These are phyloP conservation scores for Lathamus discolor DNA, from an alignment of 2,113 vertebrate genomes.

Conservation along the genomic window DNA sequence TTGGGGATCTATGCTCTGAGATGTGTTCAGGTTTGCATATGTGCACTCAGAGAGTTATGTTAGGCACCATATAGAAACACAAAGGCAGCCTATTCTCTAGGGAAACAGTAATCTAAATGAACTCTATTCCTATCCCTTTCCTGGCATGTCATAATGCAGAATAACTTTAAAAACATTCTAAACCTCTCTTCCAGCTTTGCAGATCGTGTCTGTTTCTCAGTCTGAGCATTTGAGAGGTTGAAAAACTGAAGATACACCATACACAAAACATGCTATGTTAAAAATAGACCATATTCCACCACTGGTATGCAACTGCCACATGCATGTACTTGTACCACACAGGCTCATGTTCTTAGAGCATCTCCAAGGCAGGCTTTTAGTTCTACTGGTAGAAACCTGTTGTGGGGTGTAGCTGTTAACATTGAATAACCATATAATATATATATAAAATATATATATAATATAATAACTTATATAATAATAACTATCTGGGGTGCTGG, in stretches of 20 bases:
- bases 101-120: slow-evolving; percentile 12
- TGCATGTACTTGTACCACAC: neutral
- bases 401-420: neutral
- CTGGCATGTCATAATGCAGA: neutral
- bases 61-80: neutral
- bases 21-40: neutral
- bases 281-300: neutral
- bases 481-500: fast-evolving
- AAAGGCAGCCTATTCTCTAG: neutral
- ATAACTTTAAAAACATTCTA: neutral
- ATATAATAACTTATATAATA: neutral
- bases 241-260: neutral
- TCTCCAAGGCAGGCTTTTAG: neutral
- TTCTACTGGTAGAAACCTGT: neutral
- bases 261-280: neutral
- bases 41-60: neutral
- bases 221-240: neutral
- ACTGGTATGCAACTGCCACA: neutral
- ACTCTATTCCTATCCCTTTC: neutral
- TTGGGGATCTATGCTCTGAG: neutral
- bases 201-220: neutral
- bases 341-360: neutral
- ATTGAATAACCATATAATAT: neutral
- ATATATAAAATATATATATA: neutral
- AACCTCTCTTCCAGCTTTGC: neutral